These are phyloP conservation scores for Turritopsis rubra DNA, from an alignment of 30 jellyfish, hydroid and myxozoan species.

Conservation along the genomic window DNA sequence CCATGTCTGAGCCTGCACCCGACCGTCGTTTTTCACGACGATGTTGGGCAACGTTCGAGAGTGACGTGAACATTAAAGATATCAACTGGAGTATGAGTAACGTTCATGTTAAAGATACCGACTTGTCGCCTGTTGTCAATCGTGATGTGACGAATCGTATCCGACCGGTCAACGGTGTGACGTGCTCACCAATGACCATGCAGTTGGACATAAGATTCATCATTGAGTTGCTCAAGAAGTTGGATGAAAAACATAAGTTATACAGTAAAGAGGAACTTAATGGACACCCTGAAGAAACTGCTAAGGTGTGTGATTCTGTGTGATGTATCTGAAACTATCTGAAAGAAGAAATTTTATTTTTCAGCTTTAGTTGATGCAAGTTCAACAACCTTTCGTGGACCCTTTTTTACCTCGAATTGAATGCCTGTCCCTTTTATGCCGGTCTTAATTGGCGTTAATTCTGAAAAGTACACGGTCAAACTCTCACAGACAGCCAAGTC, in stretches of 20 bases:
- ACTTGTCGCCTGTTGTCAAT: constrained; percentile 70
- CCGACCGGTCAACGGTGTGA: constrained; percentile 60
- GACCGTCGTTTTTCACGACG: constrained; percentile 81
- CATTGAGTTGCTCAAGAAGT: constrained; percentile 35
- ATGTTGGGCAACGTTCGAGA: constrained; percentile 84
- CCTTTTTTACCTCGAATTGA: too few species aligned
- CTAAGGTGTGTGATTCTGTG: constrained; percentile 7
- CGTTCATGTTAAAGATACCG: constrained; percentile 73
- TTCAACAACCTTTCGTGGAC: too few species aligned
- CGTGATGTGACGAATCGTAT: constrained; percentile 80
- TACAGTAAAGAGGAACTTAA: constrained; percentile 30
- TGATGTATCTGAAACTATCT: background rate
- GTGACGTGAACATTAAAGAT: constrained; percentile 61
- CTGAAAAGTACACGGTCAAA: too few species aligned
- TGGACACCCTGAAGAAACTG: background rate
- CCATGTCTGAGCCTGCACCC: constrained; percentile 85
- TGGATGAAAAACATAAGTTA: constrained; percentile 52
- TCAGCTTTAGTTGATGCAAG: too few species aligned
- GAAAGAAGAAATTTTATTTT: too few species aligned
- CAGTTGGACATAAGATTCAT: constrained; percentile 47
- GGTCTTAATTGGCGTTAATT: too few species aligned
- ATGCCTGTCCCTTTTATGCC: too few species aligned
- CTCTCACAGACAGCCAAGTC: too few species aligned
- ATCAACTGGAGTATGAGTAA: constrained; percentile 86
- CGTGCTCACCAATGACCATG: constrained; percentile 44